phyloP scores from a whole-genome alignment of 2,113 vertebrate genomes.

The Bungarus multicinctus region DNA sequence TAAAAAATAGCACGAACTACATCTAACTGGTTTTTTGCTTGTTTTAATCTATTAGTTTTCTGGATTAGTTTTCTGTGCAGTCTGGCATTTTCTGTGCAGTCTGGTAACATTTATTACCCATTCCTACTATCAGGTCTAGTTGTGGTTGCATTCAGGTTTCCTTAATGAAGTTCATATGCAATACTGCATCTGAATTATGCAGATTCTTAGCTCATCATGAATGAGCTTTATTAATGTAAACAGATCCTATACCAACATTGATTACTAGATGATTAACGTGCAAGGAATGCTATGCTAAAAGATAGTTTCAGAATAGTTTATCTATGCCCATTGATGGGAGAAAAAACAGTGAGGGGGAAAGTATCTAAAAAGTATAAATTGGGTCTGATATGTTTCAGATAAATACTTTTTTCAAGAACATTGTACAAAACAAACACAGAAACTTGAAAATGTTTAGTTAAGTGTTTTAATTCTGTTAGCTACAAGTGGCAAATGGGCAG shows the following conservation, averaged over 20 bases:
- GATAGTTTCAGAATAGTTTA: neutral
- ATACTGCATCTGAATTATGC: neutral
- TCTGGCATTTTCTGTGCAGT: neutral
- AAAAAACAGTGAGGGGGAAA: neutral
- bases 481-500: neutral
- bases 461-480: neutral
- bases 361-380: neutral
- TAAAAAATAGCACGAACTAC: neutral
- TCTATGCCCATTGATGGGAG: neutral
- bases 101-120: neutral
- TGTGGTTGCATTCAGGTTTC: neutral
- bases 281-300: neutral
- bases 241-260: neutral
- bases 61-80: neutral
- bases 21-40: neutral
- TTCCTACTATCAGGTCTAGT: neutral
- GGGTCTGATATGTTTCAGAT: neutral
- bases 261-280: neutral
- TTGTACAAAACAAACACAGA: neutral
- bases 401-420: neutral
- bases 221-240: neutral
- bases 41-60: neutral
- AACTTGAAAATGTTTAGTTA: neutral
- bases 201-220: neutral
- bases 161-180: too few relatives aligned